A percentile compares a stretch with the other conserved stretches of the same genome.
phyloP scores from a whole-genome alignment of 2,797 vertebrate genomes.

The Gambusia yucatana region DNA sequence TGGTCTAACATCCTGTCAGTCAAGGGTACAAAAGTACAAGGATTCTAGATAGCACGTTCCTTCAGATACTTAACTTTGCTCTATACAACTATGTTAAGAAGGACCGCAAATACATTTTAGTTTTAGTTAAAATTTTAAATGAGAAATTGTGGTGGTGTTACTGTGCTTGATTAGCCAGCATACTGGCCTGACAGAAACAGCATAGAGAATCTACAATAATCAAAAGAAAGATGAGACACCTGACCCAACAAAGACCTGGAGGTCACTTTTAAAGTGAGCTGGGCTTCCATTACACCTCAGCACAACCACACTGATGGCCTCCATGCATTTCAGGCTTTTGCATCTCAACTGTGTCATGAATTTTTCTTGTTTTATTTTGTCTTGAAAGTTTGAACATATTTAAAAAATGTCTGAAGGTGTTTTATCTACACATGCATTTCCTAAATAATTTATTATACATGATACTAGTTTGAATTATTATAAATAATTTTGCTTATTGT shows the following conservation, averaged over 20 bases:
- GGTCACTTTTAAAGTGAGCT: background rate
- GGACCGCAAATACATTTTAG: background rate
- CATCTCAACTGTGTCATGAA: no score
- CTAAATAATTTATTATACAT: no score
- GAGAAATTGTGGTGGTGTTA: background rate
- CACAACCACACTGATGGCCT: background rate
- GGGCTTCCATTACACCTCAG: background rate
- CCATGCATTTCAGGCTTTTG: background rate
- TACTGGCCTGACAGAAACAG: background rate
- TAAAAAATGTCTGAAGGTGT: no score
- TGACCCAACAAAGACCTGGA: background rate
- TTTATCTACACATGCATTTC: no score
- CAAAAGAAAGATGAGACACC: background rate
- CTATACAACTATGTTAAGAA: background rate
- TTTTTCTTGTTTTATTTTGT: no score
- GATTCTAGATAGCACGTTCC: background rate
- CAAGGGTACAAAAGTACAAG: background rate
- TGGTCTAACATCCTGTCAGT: conserved; percentile 3
- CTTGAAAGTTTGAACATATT: no score
- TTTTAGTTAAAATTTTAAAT: background rate
- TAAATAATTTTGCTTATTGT: background rate
- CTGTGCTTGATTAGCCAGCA: background rate
- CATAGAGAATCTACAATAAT: background rate
- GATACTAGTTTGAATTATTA: background rate
- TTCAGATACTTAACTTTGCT: background rate